Base-by-base conservation (phyloP, 2,797 vertebrate genomes). In the Sibirionetta formosa region DNA sequence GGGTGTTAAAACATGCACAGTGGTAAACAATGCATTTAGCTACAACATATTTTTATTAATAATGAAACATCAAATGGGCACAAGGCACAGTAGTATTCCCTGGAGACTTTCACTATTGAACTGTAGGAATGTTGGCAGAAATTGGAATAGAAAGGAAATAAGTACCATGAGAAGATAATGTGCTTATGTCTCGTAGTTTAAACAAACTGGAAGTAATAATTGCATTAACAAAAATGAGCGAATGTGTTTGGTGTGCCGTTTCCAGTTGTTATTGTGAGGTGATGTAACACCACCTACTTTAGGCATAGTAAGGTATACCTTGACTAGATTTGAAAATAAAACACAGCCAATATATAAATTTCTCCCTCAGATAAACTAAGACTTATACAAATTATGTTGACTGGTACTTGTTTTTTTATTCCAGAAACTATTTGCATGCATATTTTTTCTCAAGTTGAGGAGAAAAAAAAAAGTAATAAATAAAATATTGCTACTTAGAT, bases 341-440 rank as follows among this genome's bases (percentile, higher is more conserved):
- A 33, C 42, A 68, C 42, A 64, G 8, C 40, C 5, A 13, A 27
- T 7, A 5, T 35, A 8, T 72, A 44, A 56, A 81, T 72, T 75
- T 73, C 4, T 68, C 14, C 51, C 38, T 64, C 5, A 40, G 19
- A 56, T 36, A 78, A 69, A 11, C 66, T 57, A 61, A 82, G 66
- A 61, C 26, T 86, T 78, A 14, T 68, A 64, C 1, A 1, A 72
- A 35, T 57, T 61, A 29, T 53, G 9, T 38, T 80, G 33, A 44
- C 24, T 72, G 29, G n/a, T 54, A 60, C 13, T 89, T 94, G 35
- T 73, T 50, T 95, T 58, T 50, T 95, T 57, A 50, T 51, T 89
- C 40, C 76, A 16, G 58, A 73, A 57, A 46, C 89, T 44, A 9
- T 71, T 76, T 82, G 38, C 44, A 33, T 60, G 51, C 16, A 3